phyloP scores from a whole-genome alignment of 2,113 vertebrate species.

The Narcine bancroftii region DNA sequence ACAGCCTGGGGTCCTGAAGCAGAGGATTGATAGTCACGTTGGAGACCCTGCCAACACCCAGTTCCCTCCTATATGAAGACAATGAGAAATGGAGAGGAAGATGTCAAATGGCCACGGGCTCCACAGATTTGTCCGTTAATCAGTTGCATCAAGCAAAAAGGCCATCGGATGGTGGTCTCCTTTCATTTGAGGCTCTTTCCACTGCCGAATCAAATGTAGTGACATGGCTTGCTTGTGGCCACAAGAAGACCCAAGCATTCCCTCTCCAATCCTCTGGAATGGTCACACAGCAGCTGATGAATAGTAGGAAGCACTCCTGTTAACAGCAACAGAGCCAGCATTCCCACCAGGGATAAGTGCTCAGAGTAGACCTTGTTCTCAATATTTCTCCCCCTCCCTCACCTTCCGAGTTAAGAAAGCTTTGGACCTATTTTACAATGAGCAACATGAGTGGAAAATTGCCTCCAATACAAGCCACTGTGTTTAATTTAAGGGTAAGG shows the following conservation, averaged over 20 bases:
- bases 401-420: too few relatives aligned
- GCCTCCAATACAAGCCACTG: too few relatives aligned
- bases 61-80: background rate
- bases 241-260: background rate
- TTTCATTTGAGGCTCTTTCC: background rate
- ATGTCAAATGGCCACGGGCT: background rate
- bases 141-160: too few relatives aligned
- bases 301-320: background rate
- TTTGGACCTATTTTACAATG: too few relatives aligned
- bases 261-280: background rate
- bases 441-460: background rate
- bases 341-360: background rate
- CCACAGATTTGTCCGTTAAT: background rate
- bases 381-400: background rate
- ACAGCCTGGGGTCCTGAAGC: background rate
- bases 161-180: too few relatives aligned
- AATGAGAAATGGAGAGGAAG: background rate
- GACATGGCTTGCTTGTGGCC: too few relatives aligned
- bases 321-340: background rate
- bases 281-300: background rate
- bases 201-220: too few relatives aligned
- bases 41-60: background rate
- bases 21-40: background rate
- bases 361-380: background rate
- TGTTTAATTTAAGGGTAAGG: background rate